Base-by-base conservation (phyloP, 2,888 invertebrate species). In the Drosophila mayaguana region DNA sequence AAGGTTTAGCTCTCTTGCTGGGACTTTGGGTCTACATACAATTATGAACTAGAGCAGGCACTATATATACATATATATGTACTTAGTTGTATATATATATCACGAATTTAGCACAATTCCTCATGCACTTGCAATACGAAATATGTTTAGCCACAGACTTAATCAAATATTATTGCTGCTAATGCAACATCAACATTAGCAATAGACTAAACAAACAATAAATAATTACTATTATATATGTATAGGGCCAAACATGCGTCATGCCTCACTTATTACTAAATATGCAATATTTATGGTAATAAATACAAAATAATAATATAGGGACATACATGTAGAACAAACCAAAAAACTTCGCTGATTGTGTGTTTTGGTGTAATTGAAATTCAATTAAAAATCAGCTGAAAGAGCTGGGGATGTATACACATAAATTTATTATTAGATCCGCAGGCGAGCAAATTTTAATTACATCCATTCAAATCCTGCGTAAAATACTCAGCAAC, bases 1-100 rank as follows among this genome's bases (percentile, higher is more conserved):
- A 85, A 89, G 88, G 83, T 89, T 84, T 87, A 84, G 89, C 88
- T 84, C 74, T 84, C 82, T 84, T 87, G 83, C 84, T 77, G 77
- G 86, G 65, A 22, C 38, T 50, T 38, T 51, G 48, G 59, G 59
- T 48, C 59, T 59, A 48, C 48, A 38, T 48, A 59, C 38, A 48
- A 51, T 18, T 60, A 62, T 16, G 6, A 53, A 48, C 59, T 51
- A 50, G 18, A 43, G 42, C 78, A 80, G 72, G 63, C 72, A 76
- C 71, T 40, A 40, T 40, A 40, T 38, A 16, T 38, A 38, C 12
- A 32, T 59, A 43, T 18, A 42, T 14, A 42, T 12, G 50, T 22
- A 45, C 12, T 46, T 34, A 18, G 38, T 18, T 45, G 22, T 8
- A 28, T 48, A 14, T 45, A n/a, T 5, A 28, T 48, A 20, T n/a